Evolutionary conservation across 2,113 vertebrate species (phyloP), one percentile per base, ranked within the genome.

Genomic region (Lophochroa leadbeateri): DNA sequence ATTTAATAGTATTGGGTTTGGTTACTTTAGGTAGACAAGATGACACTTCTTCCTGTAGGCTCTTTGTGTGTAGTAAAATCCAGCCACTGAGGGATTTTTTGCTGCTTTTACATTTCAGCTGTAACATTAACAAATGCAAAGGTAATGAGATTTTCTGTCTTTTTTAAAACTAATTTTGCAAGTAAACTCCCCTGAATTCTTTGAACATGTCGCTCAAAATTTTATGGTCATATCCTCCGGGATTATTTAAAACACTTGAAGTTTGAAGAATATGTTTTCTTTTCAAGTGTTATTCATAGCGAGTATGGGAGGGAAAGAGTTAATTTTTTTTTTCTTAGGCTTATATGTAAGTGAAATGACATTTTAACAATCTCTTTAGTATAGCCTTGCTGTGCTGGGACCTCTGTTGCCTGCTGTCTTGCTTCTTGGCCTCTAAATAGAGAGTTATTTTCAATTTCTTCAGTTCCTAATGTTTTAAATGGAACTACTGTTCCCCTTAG

Each of bases 391-490:
- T 98, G 95, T 97, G 96, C 97, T 97, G 96, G 97, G 97, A 97
- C 96, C 97, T 98, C 97, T 95, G 95, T 96, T 98, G 97, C 96
- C 97, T 98, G 98, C 97, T 98, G 97, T 97, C 97, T 98, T 98
- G 98, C 97, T 98, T 97, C 97, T 97, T 98, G 97, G 97, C 97
- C 97, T 98, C 97, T 98, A 98, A 98, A 98, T 98, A 98, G 97
- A 98, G 97, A 98, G 97, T 98, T 98, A 98, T 98, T 98, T 98
- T 98, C 98, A 98, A 98, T 98, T 98, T 98, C 98, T 98, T 50
- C 97, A 96, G 97, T 98, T 98, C 96, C 97, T 98, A 98, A 98
- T 98, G 95, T 98, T 98, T 98, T 98, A 98, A 98, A 98, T 98
- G 98, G 97, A 98, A 97, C 97, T 98, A 98, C 98, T 98, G 97